Conservation (phyloP, 2,113 vertebrate genomes). For the Hucho hucho region DNA sequence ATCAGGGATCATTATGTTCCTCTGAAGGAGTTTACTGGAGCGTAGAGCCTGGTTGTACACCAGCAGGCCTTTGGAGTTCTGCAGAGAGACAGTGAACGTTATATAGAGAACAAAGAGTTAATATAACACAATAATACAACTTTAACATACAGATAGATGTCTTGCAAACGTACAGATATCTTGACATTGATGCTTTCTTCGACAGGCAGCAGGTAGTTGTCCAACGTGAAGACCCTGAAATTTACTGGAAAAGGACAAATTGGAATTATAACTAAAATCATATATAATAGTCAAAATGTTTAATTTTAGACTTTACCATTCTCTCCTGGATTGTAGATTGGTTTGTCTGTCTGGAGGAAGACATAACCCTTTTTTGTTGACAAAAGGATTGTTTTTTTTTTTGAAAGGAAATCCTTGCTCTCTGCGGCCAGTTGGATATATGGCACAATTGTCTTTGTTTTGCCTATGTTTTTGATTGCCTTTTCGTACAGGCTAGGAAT, state of each 20-base stretch:
- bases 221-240: constrained; percentile 69
- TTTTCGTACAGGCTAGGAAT: constrained; percentile 9
- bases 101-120: too few species aligned
- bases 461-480: not conserved
- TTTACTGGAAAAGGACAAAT: constrained; percentile 49
- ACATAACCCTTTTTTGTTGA: constrained; percentile 58
- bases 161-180: constrained; percentile 61
- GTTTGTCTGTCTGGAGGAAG: constrained; percentile 66
- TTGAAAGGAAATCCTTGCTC: not conserved
- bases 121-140: not conserved
- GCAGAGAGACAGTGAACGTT: constrained; percentile 22
- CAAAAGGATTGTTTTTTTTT: constrained; percentile 49
- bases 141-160: not conserved
- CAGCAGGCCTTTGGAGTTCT: constrained; percentile 68
- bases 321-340: constrained; percentile 71
- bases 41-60: constrained; percentile 46
- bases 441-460: not conserved
- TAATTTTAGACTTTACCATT: constrained; percentile 45
- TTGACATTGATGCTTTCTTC: constrained; percentile 52
- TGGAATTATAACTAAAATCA: not conserved
- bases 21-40: constrained; percentile 41
- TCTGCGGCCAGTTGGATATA: constrained; percentile 51
- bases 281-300: not conserved
- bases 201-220: constrained; percentile 64
- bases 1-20: constrained; percentile 60